These are phyloP conservation scores for Tinamus guttatus DNA, from an alignment of 2,113 vertebrate species.

Conservation along the genomic window DNA sequence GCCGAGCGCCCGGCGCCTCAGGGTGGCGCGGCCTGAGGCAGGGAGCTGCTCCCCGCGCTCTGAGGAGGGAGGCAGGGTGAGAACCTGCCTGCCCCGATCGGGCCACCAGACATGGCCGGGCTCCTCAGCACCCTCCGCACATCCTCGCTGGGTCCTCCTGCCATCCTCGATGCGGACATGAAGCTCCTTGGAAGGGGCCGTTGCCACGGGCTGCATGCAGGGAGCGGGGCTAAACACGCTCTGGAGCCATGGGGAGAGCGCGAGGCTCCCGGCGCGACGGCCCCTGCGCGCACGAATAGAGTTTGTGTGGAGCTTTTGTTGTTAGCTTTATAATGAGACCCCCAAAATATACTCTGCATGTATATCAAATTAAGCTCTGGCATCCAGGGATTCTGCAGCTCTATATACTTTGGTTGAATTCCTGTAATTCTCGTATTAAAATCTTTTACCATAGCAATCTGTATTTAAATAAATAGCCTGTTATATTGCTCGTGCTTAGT, in stretches of 20 bases:
- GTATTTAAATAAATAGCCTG: conserved; percentile 10
- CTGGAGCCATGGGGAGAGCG: background rate
- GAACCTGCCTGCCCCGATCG: rapidly evolving
- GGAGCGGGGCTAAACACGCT: background rate
- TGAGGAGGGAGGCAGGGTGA: background rate
- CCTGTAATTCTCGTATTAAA: conserved; percentile 23
- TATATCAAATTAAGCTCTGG: conserved; percentile 28
- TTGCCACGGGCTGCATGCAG: conserved; percentile 11
- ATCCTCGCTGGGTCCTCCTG: background rate
- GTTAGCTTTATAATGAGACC: conserved; percentile 11
- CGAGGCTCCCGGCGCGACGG: background rate
- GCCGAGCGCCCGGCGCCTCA: rapidly evolving
- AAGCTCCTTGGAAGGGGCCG: background rate
- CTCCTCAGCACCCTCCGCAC: background rate
- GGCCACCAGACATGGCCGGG: rapidly evolving
- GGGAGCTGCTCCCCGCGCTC: background rate
- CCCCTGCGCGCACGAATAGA: background rate
- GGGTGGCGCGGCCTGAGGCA: rapidly evolving
- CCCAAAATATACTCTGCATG: background rate
- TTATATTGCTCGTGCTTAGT: background rate
- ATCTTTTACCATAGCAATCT: conserved; percentile 30
- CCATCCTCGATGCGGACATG: background rate
- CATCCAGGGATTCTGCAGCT: conserved; percentile 38
- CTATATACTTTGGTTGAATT: background rate
- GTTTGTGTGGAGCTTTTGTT: conserved; percentile 41